Conservation (phyloP, 2,797 vertebrate species). For the Sorex maritimensis region DNA sequence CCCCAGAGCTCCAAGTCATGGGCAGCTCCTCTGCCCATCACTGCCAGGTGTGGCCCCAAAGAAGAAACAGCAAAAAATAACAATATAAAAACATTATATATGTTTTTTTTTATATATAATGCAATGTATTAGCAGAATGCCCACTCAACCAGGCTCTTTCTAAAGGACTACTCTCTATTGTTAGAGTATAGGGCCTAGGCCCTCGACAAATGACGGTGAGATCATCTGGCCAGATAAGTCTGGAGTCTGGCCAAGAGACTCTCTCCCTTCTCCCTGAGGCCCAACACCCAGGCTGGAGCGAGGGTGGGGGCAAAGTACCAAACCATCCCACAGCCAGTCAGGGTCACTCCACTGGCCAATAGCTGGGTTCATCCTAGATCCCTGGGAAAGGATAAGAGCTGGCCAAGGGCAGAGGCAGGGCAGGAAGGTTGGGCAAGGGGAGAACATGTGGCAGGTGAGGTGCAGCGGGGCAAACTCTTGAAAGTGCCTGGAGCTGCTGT, state of each 20-base stretch:
- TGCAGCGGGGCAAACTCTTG: neutral
- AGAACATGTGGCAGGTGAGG: slow-evolving; percentile 6
- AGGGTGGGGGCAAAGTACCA: neutral
- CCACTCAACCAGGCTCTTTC: neutral
- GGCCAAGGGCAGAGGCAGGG: slow-evolving; percentile 8
- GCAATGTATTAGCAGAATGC: slow-evolving; percentile 20
- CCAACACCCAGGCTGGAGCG: neutral
- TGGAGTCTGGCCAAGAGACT: neutral
- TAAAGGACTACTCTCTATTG: slow-evolving; percentile 4
- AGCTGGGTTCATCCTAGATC: neutral
- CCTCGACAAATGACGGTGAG: neutral
- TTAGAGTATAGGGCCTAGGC: neutral
- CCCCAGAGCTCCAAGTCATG: too few relatives aligned
- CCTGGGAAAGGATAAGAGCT: neutral
- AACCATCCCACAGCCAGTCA: neutral
- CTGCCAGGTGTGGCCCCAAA: too few relatives aligned
- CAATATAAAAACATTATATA: neutral
- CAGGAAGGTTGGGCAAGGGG: neutral
- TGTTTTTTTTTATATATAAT: too few relatives aligned
- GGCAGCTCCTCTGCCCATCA: too few relatives aligned
- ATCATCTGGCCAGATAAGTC: neutral
- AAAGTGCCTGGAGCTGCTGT: neutral
- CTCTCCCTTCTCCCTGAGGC: neutral
- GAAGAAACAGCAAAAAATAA: too few relatives aligned
- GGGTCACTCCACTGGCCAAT: neutral